A percentile compares a stretch with the other conserved stretches of the same genome.
These are phyloP conservation scores for Thalassophryne amazonica DNA, from an alignment of 2,797 vertebrate species.

Conservation along the genomic window DNA sequence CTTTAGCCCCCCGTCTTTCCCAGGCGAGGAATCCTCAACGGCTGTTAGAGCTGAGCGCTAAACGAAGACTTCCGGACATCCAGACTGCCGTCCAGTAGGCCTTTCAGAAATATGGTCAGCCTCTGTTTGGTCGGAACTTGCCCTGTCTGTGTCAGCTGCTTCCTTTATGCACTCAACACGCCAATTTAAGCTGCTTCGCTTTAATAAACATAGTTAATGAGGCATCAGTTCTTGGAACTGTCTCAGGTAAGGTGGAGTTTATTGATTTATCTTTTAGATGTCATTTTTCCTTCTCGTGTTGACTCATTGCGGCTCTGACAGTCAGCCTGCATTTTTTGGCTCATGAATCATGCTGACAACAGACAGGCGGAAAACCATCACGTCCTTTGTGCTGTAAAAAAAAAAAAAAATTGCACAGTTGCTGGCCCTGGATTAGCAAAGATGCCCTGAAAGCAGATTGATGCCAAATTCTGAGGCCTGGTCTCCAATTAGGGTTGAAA, in stretches of 20 bases:
- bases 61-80: constrained; percentile 81
- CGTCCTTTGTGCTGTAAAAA: constrained; percentile 36
- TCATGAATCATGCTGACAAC: constrained; percentile 22
- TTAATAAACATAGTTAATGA: constrained; percentile 52
- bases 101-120: constrained; percentile 23
- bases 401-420: too few relatives aligned
- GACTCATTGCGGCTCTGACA: constrained; percentile 9
- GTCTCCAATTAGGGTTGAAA: constrained; percentile 5
- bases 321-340: constrained; percentile 12
- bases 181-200: constrained; percentile 7
- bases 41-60: constrained; percentile 59
- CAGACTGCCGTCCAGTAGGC: constrained; percentile 28
- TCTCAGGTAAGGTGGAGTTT: constrained; percentile 10
- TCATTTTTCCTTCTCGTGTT: constrained; percentile 7
- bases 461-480: constrained; percentile 24
- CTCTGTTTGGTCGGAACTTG: constrained; percentile 25
- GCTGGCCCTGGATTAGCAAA: constrained; percentile 33
- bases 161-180: constrained; percentile 20
- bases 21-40: constrained; percentile 57
- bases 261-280: constrained; percentile 36
- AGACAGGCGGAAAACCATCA: constrained; percentile 19
- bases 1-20: constrained; percentile 48
- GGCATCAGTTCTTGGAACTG: constrained; percentile 32
- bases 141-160: constrained; percentile 20
- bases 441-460: constrained; percentile 26